Evolutionary conservation across 2,888 invertebrate species (phyloP).

Genomic region (Apotomis turbidana): DNA sequence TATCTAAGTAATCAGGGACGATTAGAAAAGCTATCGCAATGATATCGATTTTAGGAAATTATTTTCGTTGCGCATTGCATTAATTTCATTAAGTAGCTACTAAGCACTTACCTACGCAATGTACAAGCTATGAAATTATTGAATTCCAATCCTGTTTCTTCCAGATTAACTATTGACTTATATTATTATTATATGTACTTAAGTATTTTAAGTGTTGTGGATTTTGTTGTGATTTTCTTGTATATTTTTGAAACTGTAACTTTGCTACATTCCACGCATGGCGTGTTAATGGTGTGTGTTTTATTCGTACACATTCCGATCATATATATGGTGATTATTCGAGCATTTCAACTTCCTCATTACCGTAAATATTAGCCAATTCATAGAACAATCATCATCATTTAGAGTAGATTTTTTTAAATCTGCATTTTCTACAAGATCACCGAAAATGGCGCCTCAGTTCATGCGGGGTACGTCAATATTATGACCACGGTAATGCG

Average conservation of each 20-base stretch:
- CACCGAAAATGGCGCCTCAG: too few relatives aligned
- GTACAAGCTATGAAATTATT: slow-evolving; percentile 11
- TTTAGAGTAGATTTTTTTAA: too few relatives aligned
- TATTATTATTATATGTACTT: slow-evolving; percentile 29
- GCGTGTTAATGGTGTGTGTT: slow-evolving; percentile 15
- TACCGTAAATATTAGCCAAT: too few relatives aligned
- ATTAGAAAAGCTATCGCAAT: not conserved
- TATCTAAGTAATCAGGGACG: not conserved
- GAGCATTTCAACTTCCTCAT: too few relatives aligned
- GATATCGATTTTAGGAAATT: not conserved
- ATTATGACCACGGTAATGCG: too few relatives aligned
- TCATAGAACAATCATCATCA: not conserved
- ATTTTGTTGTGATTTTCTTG: slow-evolving; percentile 24
- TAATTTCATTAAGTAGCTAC: not conserved
- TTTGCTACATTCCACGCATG: slow-evolving; percentile 25
- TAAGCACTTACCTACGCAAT: not conserved
- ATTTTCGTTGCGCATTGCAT: not conserved
- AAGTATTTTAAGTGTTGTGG: slow-evolving; percentile 29
- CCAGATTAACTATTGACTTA: slow-evolving; percentile 15
- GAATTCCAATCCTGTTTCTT: slow-evolving; percentile 24
- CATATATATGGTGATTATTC: too few relatives aligned
- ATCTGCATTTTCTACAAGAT: too few relatives aligned
- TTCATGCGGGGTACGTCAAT: too few relatives aligned
- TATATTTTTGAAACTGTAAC: slow-evolving; percentile 26
- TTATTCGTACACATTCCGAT: slow-evolving; percentile 29